phyloP scores from a whole-genome alignment of 2,888 invertebrate species.

The Drosophila phalerata region DNA sequence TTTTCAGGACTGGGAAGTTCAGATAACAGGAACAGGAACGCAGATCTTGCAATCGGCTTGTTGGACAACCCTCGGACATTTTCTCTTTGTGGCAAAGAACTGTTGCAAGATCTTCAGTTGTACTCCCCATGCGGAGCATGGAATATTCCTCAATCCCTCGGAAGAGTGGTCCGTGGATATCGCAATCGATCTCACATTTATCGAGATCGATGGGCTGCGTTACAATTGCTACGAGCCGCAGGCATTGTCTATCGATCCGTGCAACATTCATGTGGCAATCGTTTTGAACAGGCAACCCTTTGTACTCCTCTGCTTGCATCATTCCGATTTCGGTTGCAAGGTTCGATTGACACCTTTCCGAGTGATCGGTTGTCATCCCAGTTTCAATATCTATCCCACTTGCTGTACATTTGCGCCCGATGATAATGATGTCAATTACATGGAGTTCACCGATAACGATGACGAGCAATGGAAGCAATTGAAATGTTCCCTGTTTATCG shows the following conservation, averaged over 20 bases:
- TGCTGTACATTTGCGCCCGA: constrained; percentile 32
- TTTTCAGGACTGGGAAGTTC: not conserved
- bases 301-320: constrained; percentile 32
- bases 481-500: constrained; percentile 14
- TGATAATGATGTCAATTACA: not conserved
- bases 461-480: not conserved
- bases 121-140: not conserved
- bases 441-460: not conserved
- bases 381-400: constrained; percentile 5
- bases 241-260: constrained; percentile 37
- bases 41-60: constrained; percentile 35
- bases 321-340: not conserved
- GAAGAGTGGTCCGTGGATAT: constrained; percentile 8
- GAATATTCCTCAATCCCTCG: not conserved
- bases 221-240: constrained; percentile 7
- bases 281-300: constrained; percentile 34
- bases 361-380: not conserved
- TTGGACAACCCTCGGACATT: constrained; percentile 42
- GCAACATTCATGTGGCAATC: constrained; percentile 34
- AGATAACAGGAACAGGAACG: not conserved
- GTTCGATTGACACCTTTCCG: constrained; percentile 2
- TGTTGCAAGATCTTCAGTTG: constrained; percentile 7
- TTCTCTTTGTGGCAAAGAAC: constrained; percentile 24
- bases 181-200: constrained; percentile 7
- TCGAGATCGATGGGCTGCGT: not conserved